Conservation (phyloP, 1,140 invertebrate species). For the Cherax quadricarinatus region DNA sequence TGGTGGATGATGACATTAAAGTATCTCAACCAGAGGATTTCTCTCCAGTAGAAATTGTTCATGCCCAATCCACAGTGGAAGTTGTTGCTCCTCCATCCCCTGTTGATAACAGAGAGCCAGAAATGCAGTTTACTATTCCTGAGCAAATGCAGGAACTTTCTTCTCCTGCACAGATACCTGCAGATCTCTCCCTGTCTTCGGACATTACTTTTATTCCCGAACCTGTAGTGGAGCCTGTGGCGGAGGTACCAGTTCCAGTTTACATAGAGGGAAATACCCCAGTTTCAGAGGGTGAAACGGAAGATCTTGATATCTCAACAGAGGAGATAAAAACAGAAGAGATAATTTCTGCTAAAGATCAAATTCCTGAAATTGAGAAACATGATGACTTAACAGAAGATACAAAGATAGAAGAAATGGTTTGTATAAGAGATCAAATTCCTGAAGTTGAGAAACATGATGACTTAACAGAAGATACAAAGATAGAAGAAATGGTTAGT, state of each 20-base stretch:
- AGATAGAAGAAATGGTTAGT: neutral
- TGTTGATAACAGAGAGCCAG: conserved; percentile 32
- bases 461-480: neutral
- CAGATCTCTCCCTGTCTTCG: neutral
- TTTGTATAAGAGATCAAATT: neutral
- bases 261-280: conserved; percentile 53
- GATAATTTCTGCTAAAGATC: neutral
- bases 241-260: conserved; percentile 56
- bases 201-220: conserved; percentile 58
- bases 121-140: conserved; percentile 36
- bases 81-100: conserved; percentile 68
- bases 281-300: conserved; percentile 46
- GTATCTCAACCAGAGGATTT: conserved; percentile 13
- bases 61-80: conserved; percentile 72
- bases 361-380: neutral
- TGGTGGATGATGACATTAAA: conserved; percentile 43
- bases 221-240: conserved; percentile 43
- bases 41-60: conserved; percentile 70
- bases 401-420: neutral
- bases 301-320: neutral
- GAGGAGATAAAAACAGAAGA: neutral
- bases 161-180: neutral
- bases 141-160: conserved; percentile 1
- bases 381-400: neutral
- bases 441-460: neutral